phyloP scores from a whole-genome alignment of 2,888 invertebrate genomes.

The Tolmerus cingulatus region DNA sequence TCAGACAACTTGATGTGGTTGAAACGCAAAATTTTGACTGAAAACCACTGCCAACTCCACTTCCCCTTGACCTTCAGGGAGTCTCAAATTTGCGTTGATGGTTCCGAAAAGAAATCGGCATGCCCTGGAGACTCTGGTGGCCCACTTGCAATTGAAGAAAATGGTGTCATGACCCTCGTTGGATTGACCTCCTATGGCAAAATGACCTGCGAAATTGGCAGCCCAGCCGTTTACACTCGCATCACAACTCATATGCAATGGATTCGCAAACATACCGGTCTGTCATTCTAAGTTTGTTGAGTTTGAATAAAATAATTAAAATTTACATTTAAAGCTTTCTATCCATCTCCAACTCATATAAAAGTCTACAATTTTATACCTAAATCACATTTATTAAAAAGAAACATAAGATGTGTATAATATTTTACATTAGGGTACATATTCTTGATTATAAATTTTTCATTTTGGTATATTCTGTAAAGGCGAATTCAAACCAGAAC shows the following conservation, averaged over 20 bases:
- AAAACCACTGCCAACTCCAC: background rate
- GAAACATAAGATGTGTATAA: no score
- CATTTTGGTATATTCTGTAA: no score
- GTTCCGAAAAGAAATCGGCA: conserved; percentile 54
- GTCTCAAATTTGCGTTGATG: conserved; percentile 56
- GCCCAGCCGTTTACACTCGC: conserved; percentile 34
- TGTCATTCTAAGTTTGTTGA: background rate
- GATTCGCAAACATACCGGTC: conserved; percentile 32
- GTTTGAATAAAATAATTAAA: background rate
- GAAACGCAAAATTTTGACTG: background rate
- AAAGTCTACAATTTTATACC: no score
- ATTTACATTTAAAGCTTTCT: background rate
- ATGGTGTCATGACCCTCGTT: conserved; percentile 10
- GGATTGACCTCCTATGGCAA: conserved; percentile 44
- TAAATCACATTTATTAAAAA: no score
- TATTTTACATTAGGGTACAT: no score
- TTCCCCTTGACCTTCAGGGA: background rate
- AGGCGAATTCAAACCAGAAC: no score
- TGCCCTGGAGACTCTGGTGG: conserved; percentile 58
- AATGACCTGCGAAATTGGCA: conserved; percentile 34
- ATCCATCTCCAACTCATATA: no score
- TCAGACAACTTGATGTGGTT: conserved; percentile 12
- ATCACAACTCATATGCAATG: conserved; percentile 41
- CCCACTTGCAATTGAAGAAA: conserved; percentile 32
- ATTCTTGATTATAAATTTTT: no score